Evolutionary conservation across 2,797 vertebrate species (phyloP), one percentile per base, ranked within the genome.

Genomic region (Lemur catta): DNA sequence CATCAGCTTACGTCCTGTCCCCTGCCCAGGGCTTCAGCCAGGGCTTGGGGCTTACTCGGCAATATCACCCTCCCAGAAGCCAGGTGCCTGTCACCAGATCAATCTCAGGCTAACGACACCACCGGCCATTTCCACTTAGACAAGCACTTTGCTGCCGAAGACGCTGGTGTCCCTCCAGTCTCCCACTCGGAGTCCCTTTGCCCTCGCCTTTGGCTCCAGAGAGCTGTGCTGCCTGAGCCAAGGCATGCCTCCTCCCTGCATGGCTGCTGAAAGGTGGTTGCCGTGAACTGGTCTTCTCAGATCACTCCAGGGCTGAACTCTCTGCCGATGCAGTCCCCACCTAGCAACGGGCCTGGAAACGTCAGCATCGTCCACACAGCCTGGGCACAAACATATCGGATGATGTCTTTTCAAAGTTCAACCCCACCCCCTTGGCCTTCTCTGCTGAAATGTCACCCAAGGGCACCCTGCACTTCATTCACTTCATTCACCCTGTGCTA

Each of bases 371-470:
- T 1, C 4, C 55, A 57, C 48, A 41, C 92, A 91, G 28, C 46
- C 61, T 1, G 4, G 63, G 26, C 63, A 91, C 72, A 88, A 80
- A 80, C 81, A 63, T 33, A 95, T 88, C 91, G 2, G 82, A 18
- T 95, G 96, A 75, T 35, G 33, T 89, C 86, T 85, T 93, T 28
- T 59, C 57, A 89, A 96, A 97, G 96, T 95, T 93, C 96, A 96
- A 4, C 89, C 89, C 96, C 59, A 11, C 91, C 89, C 61, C 46
- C 57, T 71, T 89, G 93, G 93, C 86, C 76, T 84, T 75, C 65
- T 72, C 74, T n/a, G 33, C 78, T 14, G n/a, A 81, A 75, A 80
- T 71, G 89, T 57, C 91, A 61, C 15, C 86, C 1, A 8, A 95
- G 95, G 91, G 30, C 92, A 95, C 14, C 28, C 61, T 9, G 20